These are phyloP conservation scores for Potorous gilbertii DNA, from an alignment of 2,797 vertebrate species.

Conservation along the genomic window DNA sequence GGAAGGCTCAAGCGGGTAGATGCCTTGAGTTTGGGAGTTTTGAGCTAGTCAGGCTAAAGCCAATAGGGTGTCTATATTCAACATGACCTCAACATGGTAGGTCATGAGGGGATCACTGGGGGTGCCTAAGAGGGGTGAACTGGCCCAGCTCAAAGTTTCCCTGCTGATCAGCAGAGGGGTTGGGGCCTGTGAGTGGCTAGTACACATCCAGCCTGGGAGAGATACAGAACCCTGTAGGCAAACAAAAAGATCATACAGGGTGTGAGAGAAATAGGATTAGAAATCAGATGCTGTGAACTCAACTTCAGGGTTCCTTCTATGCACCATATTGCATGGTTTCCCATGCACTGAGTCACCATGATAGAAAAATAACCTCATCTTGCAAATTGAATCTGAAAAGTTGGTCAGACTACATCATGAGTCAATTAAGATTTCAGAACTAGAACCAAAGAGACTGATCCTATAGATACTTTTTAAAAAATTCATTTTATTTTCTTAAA, in stretches of 20 bases:
- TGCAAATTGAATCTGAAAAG: conserved; percentile 2
- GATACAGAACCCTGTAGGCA: background rate
- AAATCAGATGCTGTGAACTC: background rate
- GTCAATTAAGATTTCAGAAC: background rate
- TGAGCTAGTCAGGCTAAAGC: background rate
- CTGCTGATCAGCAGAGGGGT: background rate
- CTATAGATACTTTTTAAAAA: background rate
- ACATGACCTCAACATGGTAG: background rate
- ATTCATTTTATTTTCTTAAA: background rate
- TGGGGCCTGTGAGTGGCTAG: background rate
- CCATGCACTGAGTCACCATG: background rate
- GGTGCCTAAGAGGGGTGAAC: background rate
- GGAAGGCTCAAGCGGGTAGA: background rate
- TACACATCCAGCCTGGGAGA: background rate
- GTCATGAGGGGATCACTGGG: background rate
- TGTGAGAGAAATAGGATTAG: background rate
- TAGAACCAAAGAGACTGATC: background rate
- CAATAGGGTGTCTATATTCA: background rate
- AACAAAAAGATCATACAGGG: background rate
- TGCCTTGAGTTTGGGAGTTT: background rate
- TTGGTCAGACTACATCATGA: background rate
- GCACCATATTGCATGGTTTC: background rate
- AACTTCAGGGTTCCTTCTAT: background rate
- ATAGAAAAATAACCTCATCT: background rate
- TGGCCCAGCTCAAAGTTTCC: background rate